These are phyloP conservation scores for Drosophila barbarae DNA, from an alignment of 2,888 invertebrate genomes.

Conservation along the genomic window DNA sequence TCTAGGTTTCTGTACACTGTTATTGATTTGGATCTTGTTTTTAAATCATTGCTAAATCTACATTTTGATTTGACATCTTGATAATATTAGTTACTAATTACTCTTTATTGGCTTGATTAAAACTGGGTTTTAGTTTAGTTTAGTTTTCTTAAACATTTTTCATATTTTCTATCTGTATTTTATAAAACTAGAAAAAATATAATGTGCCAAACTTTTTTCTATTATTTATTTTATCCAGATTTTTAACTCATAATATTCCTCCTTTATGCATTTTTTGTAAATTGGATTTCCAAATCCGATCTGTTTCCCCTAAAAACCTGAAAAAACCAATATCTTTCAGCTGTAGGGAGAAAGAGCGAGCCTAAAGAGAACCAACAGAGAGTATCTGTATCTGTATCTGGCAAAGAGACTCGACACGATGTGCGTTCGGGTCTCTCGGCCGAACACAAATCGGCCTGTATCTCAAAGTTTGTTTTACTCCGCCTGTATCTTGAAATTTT, in stretches of 20 bases:
- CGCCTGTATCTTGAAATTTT: constrained; percentile 9
- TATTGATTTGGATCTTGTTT: neutral
- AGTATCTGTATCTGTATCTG: constrained; percentile 11
- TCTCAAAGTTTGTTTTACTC: constrained; percentile 11
- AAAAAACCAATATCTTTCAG: neutral
- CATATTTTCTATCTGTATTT: too few species aligned
- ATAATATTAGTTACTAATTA: too few species aligned
- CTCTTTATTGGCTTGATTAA: too few species aligned
- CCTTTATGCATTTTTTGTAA: neutral
- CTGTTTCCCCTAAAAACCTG: neutral
- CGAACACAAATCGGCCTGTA: constrained; percentile 4
- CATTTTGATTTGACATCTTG: too few species aligned
- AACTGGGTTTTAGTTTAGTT: too few species aligned
- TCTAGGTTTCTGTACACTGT: neutral
- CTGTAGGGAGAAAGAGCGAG: neutral
- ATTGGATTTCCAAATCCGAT: neutral
- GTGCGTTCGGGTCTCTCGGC: constrained; percentile 6
- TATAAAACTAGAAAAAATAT: too few species aligned
- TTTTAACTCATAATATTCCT: neutral
- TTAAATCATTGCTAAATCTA: neutral
- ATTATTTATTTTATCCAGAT: neutral
- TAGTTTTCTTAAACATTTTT: too few species aligned
- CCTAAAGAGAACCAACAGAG: neutral
- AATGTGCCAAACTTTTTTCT: too few species aligned
- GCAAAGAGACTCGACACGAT: constrained; percentile 2